A percentile compares a stretch with the other conserved stretches of the same genome.
These are phyloP conservation scores for Ephialtes manifestator DNA, from an alignment of 2,888 invertebrate species.

Conservation along the genomic window DNA sequence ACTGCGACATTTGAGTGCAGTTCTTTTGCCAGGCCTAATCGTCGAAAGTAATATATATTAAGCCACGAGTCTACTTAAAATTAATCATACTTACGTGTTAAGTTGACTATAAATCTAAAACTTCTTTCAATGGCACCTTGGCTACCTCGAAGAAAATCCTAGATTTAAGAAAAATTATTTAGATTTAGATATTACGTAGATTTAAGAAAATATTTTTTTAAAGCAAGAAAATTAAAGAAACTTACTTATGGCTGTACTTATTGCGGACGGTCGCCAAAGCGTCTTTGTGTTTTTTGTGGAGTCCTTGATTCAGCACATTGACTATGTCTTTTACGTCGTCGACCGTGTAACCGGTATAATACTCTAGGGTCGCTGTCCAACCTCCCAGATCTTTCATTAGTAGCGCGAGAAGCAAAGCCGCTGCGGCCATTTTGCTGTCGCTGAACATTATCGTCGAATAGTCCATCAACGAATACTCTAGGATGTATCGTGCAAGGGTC, in stretches of 20 bases:
- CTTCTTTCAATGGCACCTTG: slow-evolving; percentile 90
- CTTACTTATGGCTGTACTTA: slow-evolving; percentile 96
- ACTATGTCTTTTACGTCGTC: slow-evolving; percentile 91
- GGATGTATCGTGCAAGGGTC: slow-evolving; percentile 97
- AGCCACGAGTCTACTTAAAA: slow-evolving; percentile 72
- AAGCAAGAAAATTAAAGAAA: slow-evolving; percentile 70
- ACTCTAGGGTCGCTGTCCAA: slow-evolving; percentile 92
- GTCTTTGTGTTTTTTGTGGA: slow-evolving; percentile 92
- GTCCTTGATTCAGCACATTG: slow-evolving; percentile 91
- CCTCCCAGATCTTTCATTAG: slow-evolving; percentile 92
- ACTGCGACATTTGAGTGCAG: slow-evolving; percentile 52
- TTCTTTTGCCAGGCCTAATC: slow-evolving; percentile 37
- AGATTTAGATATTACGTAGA: too few relatives aligned
- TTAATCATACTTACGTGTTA: slow-evolving; percentile 69
- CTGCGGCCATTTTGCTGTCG: slow-evolving; percentile 97
- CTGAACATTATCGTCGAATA: slow-evolving; percentile 92
- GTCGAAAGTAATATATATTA: slow-evolving; percentile 29
- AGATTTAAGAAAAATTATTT: slow-evolving; percentile 80
- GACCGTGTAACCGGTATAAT: slow-evolving; percentile 93
- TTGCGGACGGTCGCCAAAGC: slow-evolving; percentile 94
- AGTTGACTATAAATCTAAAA: slow-evolving; percentile 77
- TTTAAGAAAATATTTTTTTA: too few relatives aligned
- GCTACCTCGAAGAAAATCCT: slow-evolving; percentile 97
- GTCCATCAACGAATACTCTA: slow-evolving; percentile 97
- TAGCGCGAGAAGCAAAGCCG: slow-evolving; percentile 94